Conservation (phyloP, 2,888 invertebrate species). For the Bugula neritina region DNA sequence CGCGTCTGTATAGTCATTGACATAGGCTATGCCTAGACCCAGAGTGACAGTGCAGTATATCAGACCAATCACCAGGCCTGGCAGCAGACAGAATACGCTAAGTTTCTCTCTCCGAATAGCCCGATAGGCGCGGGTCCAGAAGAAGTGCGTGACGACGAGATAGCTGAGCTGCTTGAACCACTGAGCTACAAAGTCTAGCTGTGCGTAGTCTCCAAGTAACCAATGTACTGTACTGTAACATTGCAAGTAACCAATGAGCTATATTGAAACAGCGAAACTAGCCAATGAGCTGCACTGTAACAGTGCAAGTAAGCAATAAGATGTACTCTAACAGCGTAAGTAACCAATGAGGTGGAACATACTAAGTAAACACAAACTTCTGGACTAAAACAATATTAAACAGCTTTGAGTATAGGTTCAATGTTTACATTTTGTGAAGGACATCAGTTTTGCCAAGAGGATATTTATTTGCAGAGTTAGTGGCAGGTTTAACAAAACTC, state of each 20-base stretch:
- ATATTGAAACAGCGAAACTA: background rate
- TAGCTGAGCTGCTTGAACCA: conserved; percentile 57
- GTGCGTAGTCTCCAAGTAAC: conserved; percentile 53
- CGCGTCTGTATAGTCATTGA: conserved; percentile 55
- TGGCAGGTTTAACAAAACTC: too few relatives aligned
- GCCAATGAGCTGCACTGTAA: background rate
- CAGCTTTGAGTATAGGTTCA: too few relatives aligned
- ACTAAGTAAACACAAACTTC: background rate
- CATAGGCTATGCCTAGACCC: conserved; percentile 55
- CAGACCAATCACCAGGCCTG: conserved; percentile 54
- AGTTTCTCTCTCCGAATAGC: conserved; percentile 54
- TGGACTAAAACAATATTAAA: too few relatives aligned
- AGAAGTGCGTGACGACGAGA: conserved; percentile 56
- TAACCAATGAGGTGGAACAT: background rate
- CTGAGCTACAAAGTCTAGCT: conserved; percentile 56
- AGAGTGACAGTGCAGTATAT: conserved; percentile 56
- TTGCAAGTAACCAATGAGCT: background rate
- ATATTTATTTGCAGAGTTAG: too few relatives aligned
- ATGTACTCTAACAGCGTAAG: background rate
- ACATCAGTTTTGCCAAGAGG: too few relatives aligned
- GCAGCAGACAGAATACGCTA: conserved; percentile 51
- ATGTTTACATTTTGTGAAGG: too few relatives aligned
- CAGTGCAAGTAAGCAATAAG: background rate
- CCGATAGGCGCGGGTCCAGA: conserved; percentile 57
- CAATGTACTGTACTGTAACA: conserved; percentile 55